A percentile compares a stretch with the other conserved stretches of the same genome.
These are phyloP conservation scores for Diplazon laetatorius DNA, from an alignment of 2,888 invertebrate genomes.

Conservation along the genomic window DNA sequence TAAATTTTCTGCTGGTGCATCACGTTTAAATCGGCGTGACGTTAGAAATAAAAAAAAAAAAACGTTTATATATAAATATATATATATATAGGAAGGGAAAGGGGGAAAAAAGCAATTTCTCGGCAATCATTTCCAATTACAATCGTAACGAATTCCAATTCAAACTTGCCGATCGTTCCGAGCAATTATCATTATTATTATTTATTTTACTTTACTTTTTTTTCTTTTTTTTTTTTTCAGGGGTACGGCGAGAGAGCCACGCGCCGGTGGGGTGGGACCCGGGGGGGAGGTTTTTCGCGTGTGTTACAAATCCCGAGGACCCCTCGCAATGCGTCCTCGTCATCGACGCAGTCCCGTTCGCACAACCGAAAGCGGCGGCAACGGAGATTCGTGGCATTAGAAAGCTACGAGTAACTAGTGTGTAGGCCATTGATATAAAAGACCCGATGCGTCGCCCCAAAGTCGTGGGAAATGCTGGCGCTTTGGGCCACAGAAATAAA, in stretches of 20 bases:
- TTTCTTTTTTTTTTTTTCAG: too few species aligned
- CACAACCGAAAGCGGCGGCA: slow-evolving; percentile 15
- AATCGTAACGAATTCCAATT: slow-evolving; percentile 77
- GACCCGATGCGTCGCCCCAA: slow-evolving; percentile 45
- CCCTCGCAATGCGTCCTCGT: slow-evolving; percentile 63
- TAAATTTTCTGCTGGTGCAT: slow-evolving; percentile 25
- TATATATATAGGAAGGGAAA: slow-evolving; percentile 39
- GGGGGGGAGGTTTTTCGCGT: slow-evolving; percentile 67
- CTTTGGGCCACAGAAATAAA: slow-evolving; percentile 62
- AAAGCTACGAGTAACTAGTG: too few species aligned
- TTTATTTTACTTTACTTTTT: too few species aligned
- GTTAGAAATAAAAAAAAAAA: background rate
- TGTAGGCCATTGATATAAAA: too few species aligned
- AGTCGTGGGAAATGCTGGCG: slow-evolving; percentile 77
- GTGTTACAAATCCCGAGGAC: slow-evolving; percentile 70
- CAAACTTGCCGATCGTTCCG: slow-evolving; percentile 47
- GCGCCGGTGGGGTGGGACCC: slow-evolving; percentile 69
- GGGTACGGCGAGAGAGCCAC: slow-evolving; percentile 70
- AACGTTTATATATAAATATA: slow-evolving; percentile 27
- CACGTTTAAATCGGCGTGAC: slow-evolving; percentile 36
- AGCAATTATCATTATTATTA: too few species aligned
- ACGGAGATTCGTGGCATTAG: too few species aligned
- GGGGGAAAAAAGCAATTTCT: slow-evolving; percentile 73
- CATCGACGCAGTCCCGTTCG: slow-evolving; percentile 14
- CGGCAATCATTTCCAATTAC: slow-evolving; percentile 79